Percentiles rank a stretch among this genome's conserved stretches.
phyloP scores from a whole-genome alignment of 2,113 vertebrate genomes.

The Platanista minor region DNA sequence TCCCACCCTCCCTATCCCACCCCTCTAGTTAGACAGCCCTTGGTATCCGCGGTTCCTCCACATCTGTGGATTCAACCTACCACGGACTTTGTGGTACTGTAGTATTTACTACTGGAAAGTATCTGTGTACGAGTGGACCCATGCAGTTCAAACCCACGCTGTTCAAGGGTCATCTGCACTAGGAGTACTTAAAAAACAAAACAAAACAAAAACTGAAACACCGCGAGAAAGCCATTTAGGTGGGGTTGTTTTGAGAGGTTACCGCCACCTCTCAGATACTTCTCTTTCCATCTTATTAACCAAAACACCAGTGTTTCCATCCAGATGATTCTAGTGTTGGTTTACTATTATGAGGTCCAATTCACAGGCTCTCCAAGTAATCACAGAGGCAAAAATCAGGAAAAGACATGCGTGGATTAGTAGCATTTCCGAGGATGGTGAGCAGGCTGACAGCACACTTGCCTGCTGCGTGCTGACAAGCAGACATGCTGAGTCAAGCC shows the following conservation, averaged over 20 bases:
- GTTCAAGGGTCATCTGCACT: background rate
- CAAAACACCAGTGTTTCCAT: background rate
- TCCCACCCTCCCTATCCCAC: too few relatives aligned
- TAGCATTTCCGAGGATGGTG: rapidly evolving
- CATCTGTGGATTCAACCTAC: background rate
- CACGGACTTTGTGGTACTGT: background rate
- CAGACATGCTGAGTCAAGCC: background rate
- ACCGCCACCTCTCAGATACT: background rate
- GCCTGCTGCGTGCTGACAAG: background rate
- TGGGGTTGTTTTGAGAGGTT: background rate
- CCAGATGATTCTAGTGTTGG: background rate
- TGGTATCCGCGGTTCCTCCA: background rate
- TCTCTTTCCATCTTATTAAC: background rate
- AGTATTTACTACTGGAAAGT: background rate
- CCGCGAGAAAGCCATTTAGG: background rate
- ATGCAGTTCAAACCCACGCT: background rate
- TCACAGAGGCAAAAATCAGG: background rate
- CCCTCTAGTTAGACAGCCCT: background rate
- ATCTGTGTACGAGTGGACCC: background rate
- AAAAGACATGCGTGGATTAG: background rate
- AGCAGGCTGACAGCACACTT: background rate
- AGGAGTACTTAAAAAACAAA: background rate
- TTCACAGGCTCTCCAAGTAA: background rate
- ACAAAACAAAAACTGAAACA: background rate
- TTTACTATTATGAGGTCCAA: background rate